Conservation (phyloP, 2,888 invertebrate genomes). For the Drosophila trichaetosa region DNA sequence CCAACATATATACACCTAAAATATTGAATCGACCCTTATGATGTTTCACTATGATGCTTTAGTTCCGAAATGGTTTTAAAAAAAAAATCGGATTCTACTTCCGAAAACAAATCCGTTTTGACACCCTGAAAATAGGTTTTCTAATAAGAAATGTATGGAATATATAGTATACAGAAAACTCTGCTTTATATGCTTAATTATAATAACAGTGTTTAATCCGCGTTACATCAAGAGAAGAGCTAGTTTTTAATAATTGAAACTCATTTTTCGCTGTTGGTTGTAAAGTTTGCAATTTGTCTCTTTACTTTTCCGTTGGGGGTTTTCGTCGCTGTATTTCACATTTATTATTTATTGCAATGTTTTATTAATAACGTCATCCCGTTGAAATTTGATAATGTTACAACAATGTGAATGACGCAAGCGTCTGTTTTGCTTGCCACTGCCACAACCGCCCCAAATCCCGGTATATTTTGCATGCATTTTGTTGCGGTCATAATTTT, state of each 20-base stretch:
- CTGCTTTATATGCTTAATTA: neutral
- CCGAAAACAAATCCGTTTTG: neutral
- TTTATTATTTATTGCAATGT: constrained; percentile 66
- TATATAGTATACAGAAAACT: neutral
- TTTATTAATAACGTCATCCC: constrained; percentile 67
- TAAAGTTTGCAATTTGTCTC: constrained; percentile 1
- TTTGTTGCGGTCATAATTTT: constrained; percentile 43
- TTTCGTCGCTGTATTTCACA: constrained; percentile 41
- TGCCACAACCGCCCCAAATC: neutral
- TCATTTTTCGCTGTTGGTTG: constrained; percentile 18
- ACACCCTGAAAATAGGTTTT: neutral
- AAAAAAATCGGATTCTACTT: neutral
- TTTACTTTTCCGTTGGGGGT: constrained; percentile 16
- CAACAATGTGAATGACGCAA: constrained; percentile 47
- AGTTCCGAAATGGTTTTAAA: neutral
- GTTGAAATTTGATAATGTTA: constrained; percentile 67
- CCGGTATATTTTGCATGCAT: constrained; percentile 22
- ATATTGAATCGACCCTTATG: neutral
- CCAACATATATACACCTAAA: neutral
- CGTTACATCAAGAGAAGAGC: neutral
- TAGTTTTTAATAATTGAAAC: constrained; percentile 3
- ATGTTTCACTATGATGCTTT: neutral
- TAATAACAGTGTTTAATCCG: neutral
- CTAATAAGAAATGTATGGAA: neutral
- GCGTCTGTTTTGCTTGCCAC: constrained; percentile 2